phyloP scores from a whole-genome alignment of 92 coral and sea anemone species.

The Pocillopora meandrina region DNA sequence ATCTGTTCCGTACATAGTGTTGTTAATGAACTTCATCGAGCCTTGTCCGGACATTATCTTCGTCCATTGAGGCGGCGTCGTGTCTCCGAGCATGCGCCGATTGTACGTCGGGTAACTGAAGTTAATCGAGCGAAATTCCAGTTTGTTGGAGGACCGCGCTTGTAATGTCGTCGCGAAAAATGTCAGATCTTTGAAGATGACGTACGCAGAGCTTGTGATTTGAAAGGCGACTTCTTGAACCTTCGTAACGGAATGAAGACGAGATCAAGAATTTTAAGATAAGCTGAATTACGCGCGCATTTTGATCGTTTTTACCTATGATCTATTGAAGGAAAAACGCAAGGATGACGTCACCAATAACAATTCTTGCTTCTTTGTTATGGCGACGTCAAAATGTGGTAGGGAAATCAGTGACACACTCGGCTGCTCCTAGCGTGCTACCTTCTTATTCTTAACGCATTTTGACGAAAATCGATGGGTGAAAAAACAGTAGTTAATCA shows the following conservation, averaged over 20 bases:
- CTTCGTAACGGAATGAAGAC: background rate
- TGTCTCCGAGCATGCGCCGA: constrained; percentile 66
- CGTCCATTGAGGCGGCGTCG: constrained; percentile 74
- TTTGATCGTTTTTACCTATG: no score
- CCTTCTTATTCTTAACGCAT: no score
- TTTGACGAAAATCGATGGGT: background rate
- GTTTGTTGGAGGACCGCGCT: constrained; percentile 49
- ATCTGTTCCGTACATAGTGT: constrained; percentile 74
- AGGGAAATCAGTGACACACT: no score
- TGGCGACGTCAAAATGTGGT: no score
- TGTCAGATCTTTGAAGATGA: constrained; percentile 63
- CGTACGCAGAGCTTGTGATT: constrained; percentile 54
- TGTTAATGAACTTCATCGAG: constrained; percentile 33
- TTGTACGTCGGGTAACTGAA: constrained; percentile 76
- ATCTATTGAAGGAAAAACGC: background rate
- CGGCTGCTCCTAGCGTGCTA: no score
- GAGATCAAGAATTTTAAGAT: no score
- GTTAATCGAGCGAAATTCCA: constrained; percentile 61
- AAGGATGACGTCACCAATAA: background rate
- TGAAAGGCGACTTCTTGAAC: constrained; percentile 63
- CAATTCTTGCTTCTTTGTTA: no score
- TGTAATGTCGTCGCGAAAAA: constrained; percentile 75
- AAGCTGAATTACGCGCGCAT: no score
- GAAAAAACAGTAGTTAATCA: background rate
- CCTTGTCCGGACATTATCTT: constrained; percentile 37